A percentile compares a stretch with the other conserved stretches of the same genome.
Conservation (phyloP, 2,797 vertebrate species). For the Liasis olivaceus region DNA sequence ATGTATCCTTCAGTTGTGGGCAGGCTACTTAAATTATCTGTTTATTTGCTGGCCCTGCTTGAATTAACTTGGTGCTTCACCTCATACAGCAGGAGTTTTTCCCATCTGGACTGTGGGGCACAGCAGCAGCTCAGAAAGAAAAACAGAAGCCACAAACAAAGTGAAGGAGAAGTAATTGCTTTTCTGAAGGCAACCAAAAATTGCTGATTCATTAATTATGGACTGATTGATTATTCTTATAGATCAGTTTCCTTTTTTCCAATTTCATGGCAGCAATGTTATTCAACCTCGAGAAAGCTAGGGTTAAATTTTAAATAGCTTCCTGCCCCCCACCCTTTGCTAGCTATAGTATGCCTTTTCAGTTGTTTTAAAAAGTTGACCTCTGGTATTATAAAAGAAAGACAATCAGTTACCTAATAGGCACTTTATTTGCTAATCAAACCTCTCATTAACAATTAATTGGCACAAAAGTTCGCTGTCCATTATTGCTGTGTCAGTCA, state of each 20-base stretch:
- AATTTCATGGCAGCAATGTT: conserved; percentile 47
- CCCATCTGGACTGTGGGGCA: background rate
- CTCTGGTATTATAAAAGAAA: conserved; percentile 78
- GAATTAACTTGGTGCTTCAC: background rate
- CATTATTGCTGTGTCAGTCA: conserved; percentile 84
- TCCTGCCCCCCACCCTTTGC: background rate
- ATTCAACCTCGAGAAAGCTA: conserved; percentile 54
- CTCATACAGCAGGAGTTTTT: background rate
- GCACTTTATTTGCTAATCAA: conserved; percentile 88
- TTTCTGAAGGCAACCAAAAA: background rate
- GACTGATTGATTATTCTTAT: conserved; percentile 4
- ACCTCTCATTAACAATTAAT: conserved; percentile 96
- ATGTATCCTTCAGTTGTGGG: background rate
- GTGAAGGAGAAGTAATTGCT: conserved; percentile 4
- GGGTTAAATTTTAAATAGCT: conserved; percentile 53
- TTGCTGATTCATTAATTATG: background rate
- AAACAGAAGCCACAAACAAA: background rate
- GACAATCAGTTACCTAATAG: conserved; percentile 87
- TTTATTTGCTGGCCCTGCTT: background rate
- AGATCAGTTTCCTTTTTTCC: conserved; percentile 2
- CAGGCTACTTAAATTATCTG: background rate
- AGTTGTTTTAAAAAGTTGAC: conserved; percentile 55
- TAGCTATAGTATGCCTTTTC: conserved; percentile 48
- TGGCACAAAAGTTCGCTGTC: conserved; percentile 89
- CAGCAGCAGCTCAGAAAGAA: background rate